Conservation (phyloP, 2,797 vertebrate species). For the Pantherophis alleghaniensis region DNA sequence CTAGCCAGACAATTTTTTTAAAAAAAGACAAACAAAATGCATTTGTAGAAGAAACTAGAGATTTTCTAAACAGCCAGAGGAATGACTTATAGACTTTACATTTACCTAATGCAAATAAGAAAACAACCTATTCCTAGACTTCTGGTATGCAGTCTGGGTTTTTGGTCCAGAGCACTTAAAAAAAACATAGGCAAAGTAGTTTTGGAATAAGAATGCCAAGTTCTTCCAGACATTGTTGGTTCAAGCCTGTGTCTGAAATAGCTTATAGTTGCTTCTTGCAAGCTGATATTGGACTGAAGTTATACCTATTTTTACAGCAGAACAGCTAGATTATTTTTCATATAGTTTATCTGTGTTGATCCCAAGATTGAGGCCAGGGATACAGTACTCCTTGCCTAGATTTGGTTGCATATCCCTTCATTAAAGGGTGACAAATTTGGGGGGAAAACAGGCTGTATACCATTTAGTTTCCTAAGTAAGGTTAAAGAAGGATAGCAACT, state of each 20-base stretch:
- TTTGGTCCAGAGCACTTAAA: constrained; percentile 51
- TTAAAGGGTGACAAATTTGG: constrained; percentile 42
- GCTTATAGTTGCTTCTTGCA: constrained; percentile 46
- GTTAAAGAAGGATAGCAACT: neutral
- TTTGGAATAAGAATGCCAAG: constrained; percentile 51
- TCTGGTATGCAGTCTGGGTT: constrained; percentile 66
- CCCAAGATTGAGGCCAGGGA: constrained; percentile 47
- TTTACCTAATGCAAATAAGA: constrained; percentile 62
- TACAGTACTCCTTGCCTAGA: constrained; percentile 45
- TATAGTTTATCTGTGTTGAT: constrained; percentile 41
- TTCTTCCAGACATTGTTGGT: constrained; percentile 64
- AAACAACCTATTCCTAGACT: constrained; percentile 69
- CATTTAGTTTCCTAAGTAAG: neutral
- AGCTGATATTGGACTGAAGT: constrained; percentile 47
- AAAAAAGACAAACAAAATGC: constrained; percentile 42
- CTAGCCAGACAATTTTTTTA: neutral
- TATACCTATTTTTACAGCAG: constrained; percentile 53
- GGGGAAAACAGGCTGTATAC: neutral
- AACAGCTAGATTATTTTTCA: constrained; percentile 38
- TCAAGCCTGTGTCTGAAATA: constrained; percentile 59
- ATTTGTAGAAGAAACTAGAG: constrained; percentile 58
- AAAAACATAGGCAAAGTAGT: constrained; percentile 59
- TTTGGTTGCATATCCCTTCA: constrained; percentile 35
- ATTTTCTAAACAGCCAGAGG: constrained; percentile 58
- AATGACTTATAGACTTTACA: constrained; percentile 60